A percentile compares a stretch with the other conserved stretches of the same genome.
phyloP scores from a whole-genome alignment of 2,888 invertebrate genomes.

The Scelioninae gen. 2 region DNA sequence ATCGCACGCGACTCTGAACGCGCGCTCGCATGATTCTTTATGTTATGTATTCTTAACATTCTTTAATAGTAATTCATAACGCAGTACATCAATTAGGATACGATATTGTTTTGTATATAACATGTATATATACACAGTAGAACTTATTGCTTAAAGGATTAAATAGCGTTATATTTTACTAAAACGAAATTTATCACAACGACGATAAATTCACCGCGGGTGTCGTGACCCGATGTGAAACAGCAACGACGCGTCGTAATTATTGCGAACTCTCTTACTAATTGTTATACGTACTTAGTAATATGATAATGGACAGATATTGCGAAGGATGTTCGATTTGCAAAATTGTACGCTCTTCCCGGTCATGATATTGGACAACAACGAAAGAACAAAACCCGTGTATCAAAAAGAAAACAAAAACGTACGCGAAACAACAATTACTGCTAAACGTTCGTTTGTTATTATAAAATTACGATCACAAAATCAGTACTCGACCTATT shows the following conservation, averaged over 20 bases:
- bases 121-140: constrained; percentile 72
- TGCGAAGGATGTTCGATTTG: constrained; percentile 41
- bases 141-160: constrained; percentile 74
- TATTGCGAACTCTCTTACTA: constrained; percentile 58
- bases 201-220: constrained; percentile 72
- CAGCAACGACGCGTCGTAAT: constrained; percentile 61
- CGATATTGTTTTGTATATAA: constrained; percentile 61
- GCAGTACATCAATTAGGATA: constrained; percentile 72
- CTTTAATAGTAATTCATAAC: constrained; percentile 63
- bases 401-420: constrained; percentile 19
- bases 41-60: constrained; percentile 31
- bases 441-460: constrained; percentile 39
- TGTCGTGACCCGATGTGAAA: constrained; percentile 65
- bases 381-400: constrained; percentile 18
- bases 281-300: constrained; percentile 54
- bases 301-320: constrained; percentile 55
- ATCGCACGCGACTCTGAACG: constrained; percentile 32
- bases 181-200: constrained; percentile 75
- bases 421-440: constrained; percentile 27
- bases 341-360: constrained; percentile 35
- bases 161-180: constrained; percentile 72
- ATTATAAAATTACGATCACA: constrained; percentile 54
- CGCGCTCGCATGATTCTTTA: constrained; percentile 40
- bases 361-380: constrained; percentile 19
- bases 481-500: constrained; percentile 49